These are phyloP conservation scores for Brenthis ino DNA, from an alignment of 2,888 invertebrate species.

Conservation along the genomic window DNA sequence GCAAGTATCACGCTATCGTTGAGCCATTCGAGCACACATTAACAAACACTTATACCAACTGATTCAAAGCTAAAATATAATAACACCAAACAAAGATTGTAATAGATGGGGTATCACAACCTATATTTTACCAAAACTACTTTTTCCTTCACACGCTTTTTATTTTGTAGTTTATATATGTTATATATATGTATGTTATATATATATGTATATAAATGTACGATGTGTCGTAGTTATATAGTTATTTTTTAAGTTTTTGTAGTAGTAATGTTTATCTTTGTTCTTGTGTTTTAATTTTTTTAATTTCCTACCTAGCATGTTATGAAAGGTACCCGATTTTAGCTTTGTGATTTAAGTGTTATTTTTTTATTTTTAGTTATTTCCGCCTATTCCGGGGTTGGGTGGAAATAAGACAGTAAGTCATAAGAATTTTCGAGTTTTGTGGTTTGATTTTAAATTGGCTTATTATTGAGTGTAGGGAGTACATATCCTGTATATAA, in stretches of 20 bases:
- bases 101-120: background rate
- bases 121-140: conserved; percentile 5
- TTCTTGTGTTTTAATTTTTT: background rate
- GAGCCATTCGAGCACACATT: conserved; percentile 23
- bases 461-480: conserved; percentile 17
- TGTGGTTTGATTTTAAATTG: conserved; percentile 50
- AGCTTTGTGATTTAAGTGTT: conserved; percentile 44
- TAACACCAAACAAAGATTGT: background rate
- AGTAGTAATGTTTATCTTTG: background rate
- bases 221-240: conserved; percentile 10
- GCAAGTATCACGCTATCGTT: conserved; percentile 31
- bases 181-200: conserved; percentile 9
- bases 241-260: background rate
- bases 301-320: conserved; percentile 24
- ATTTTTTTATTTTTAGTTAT: conserved; percentile 76
- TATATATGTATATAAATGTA: conserved; percentile 4
- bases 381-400: conserved; percentile 70
- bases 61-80: background rate
- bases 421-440: conserved; percentile 62
- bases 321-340: conserved; percentile 19
- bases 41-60: conserved; percentile 16
- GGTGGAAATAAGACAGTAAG: conserved; percentile 77
- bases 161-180: conserved; percentile 7
- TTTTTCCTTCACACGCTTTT: conserved; percentile 20
- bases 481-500: conserved; percentile 3